phyloP scores from a whole-genome alignment of 2,113 vertebrate genomes.

The Orycteropus afer region DNA sequence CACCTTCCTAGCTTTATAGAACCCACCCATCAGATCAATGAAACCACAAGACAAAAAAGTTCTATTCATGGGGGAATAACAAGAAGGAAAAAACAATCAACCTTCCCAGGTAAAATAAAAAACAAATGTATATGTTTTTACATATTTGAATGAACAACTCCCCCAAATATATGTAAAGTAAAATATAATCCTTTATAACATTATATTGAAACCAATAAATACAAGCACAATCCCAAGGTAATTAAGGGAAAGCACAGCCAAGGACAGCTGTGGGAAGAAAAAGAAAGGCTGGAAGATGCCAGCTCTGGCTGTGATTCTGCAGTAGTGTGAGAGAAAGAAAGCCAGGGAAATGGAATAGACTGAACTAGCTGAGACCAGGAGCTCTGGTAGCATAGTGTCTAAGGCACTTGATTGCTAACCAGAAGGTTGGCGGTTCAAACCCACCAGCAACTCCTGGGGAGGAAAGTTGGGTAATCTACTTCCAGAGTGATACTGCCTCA shows the following conservation, averaged over 20 bases:
- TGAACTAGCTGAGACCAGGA: neutral
- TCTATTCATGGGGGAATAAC: neutral
- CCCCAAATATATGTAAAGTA: neutral
- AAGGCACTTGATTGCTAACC: no score
- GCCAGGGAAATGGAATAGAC: slow-evolving; percentile 21
- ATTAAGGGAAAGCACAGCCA: neutral
- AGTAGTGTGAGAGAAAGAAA: neutral
- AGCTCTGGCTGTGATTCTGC: neutral
- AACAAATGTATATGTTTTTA: neutral
- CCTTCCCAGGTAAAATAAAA: slow-evolving; percentile 27
- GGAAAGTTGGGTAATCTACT: no score
- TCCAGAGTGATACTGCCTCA: no score
- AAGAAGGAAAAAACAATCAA: neutral
- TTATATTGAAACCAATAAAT: neutral
- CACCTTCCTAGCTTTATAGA: neutral
- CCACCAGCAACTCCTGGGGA: no score
- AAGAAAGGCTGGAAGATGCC: neutral
- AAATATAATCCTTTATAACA: neutral
- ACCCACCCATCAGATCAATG: neutral
- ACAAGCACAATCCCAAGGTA: neutral
- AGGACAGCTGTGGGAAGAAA: neutral
- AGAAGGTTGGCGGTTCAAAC: no score
- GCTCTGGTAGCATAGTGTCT: no score
- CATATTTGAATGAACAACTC: slow-evolving; percentile 23
- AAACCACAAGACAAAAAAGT: neutral